Conservation (phyloP, 1,140 invertebrate species). For the Zophobas morio region DNA sequence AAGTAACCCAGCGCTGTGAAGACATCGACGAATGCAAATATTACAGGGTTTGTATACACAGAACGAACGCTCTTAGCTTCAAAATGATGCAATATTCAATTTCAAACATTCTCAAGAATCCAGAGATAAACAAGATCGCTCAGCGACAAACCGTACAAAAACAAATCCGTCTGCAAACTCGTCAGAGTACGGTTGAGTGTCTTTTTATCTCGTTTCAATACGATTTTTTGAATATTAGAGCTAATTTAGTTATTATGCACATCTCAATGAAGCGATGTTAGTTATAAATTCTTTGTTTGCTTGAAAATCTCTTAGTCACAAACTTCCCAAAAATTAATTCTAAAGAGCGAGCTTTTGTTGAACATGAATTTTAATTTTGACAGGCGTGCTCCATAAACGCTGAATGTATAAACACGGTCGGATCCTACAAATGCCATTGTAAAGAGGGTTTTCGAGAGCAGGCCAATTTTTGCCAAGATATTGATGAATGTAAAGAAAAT, state of each 20-base stretch:
- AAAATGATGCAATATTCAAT: too few species aligned
- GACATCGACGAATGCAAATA: constrained; percentile 90
- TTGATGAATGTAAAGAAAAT: constrained; percentile 77
- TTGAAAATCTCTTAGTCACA: neutral
- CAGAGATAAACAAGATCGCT: too few species aligned
- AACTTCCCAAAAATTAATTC: too few species aligned
- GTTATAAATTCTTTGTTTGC: neutral
- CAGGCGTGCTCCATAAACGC: constrained; percentile 74
- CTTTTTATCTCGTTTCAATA: too few species aligned
- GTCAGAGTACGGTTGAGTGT: too few species aligned
- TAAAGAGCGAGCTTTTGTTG: neutral
- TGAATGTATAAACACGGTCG: constrained; percentile 84
- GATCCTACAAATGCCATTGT: constrained; percentile 88
- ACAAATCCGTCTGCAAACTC: too few species aligned
- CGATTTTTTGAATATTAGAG: too few species aligned
- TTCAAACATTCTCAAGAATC: too few species aligned
- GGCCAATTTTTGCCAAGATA: constrained; percentile 73
- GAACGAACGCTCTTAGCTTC: neutral
- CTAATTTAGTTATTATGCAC: too few species aligned
- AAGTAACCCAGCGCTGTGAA: constrained; percentile 80
- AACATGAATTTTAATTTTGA: constrained; percentile 50
- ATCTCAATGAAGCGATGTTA: too few species aligned
- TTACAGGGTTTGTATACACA: constrained; percentile 61
- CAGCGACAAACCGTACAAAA: too few species aligned
- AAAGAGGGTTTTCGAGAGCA: constrained; percentile 78